Percentiles rank a stretch among this genome's conserved stretches.
Evolutionary conservation across 1,140 invertebrate genomes (phyloP).

Genomic region (Megathymus violae): DNA sequence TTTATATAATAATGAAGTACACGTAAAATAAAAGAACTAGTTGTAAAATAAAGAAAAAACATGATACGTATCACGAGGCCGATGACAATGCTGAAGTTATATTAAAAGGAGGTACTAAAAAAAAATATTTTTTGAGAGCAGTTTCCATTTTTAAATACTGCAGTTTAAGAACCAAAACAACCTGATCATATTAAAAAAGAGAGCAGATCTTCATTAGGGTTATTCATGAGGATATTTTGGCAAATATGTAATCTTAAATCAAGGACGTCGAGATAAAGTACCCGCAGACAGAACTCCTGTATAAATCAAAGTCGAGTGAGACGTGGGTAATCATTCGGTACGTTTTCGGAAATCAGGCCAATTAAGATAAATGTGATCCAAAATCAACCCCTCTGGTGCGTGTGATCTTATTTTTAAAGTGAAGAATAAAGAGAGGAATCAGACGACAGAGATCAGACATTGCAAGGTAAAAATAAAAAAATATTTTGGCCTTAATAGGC

Average conservation of each 20-base stretch:
- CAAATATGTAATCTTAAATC: constrained; percentile 25
- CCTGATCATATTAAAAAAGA: constrained; percentile 25
- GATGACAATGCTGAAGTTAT: too few relatives aligned
- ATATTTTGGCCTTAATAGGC: too few relatives aligned
- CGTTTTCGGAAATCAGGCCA: constrained; percentile 4
- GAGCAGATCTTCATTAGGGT: not conserved
- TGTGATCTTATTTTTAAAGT: too few relatives aligned
- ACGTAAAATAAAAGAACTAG: too few relatives aligned
- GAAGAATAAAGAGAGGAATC: too few relatives aligned
- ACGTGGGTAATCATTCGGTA: constrained; percentile 7
- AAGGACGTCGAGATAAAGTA: constrained; percentile 14
- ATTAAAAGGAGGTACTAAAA: too few relatives aligned
- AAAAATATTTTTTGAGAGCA: too few relatives aligned
- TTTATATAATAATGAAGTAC: too few relatives aligned
- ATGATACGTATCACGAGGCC: too few relatives aligned
- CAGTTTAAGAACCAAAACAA: constrained; percentile 46
- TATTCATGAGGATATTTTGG: constrained; percentile 9
- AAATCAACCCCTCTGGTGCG: not conserved
- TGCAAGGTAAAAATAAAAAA: too few relatives aligned
- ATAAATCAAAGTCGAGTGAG: constrained; percentile 28
- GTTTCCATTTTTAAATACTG: not conserved
- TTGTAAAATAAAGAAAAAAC: too few relatives aligned
- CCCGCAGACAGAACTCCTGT: constrained; percentile 16
- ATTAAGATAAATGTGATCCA: constrained; percentile 17
- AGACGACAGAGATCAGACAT: too few relatives aligned